A percentile compares a stretch with the other conserved stretches of the same genome.
These are phyloP conservation scores for Hozukius guyotensis DNA, from an alignment of 2,797 vertebrate species.

Conservation along the genomic window DNA sequence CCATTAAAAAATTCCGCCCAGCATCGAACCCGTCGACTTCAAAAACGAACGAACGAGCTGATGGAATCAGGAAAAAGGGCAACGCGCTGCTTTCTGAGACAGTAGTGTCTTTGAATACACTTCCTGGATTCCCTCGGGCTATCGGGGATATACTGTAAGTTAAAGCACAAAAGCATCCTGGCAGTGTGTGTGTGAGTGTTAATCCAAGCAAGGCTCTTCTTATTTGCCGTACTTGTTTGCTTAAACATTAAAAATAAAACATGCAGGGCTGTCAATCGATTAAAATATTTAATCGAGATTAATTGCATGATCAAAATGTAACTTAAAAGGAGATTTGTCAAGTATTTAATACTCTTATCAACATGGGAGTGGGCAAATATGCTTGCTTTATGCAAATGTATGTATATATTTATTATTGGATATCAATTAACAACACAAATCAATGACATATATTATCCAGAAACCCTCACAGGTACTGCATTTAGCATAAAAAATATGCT, in stretches of 20 bases:
- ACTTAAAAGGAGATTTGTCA: too few species aligned
- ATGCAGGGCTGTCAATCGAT: too few species aligned
- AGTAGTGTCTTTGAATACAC: slow-evolving; percentile 46
- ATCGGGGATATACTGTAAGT: slow-evolving; percentile 11
- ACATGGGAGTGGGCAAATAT: too few species aligned
- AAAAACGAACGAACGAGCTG: slow-evolving; percentile 24
- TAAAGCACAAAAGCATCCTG: slow-evolving; percentile 19
- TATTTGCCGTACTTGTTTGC: slow-evolving; percentile 25
- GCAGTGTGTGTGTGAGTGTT: background rate
- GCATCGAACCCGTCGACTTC: slow-evolving; percentile 45
- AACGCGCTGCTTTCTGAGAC: slow-evolving; percentile 30
- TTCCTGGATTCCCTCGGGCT: slow-evolving; percentile 37
- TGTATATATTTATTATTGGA: too few species aligned
- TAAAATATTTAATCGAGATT: too few species aligned
- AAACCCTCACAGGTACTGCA: too few species aligned
- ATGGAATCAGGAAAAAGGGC: slow-evolving; percentile 58
- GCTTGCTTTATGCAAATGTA: too few species aligned
- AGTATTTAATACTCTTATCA: too few species aligned
- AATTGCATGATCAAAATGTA: too few species aligned
- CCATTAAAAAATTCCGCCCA: slow-evolving; percentile 33
- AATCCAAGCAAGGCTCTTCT: slow-evolving; percentile 10
- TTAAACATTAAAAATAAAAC: slow-evolving; percentile 64
- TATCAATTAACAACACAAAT: too few species aligned
- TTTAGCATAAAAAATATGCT: too few species aligned
- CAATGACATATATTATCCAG: rapidly evolving